phyloP scores from a whole-genome alignment of 2,113 vertebrate species.

The Catagonus wagneri region DNA sequence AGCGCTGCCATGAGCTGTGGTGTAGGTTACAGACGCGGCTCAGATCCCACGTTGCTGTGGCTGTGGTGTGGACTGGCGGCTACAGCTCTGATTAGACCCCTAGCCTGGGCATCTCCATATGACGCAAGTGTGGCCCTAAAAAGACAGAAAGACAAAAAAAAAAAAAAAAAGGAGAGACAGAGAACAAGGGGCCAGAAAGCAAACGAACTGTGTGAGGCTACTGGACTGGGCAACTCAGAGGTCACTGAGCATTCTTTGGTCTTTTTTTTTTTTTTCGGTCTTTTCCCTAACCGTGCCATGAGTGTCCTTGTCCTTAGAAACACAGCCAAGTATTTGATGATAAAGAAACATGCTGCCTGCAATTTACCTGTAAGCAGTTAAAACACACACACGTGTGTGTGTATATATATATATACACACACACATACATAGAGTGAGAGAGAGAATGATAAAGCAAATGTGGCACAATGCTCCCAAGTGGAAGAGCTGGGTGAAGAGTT shows the following conservation, averaged over 20 bases:
- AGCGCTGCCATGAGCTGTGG: too few species aligned
- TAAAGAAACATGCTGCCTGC: neutral
- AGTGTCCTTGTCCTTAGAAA: neutral
- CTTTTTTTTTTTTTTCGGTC: too few species aligned
- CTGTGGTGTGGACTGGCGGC: too few species aligned
- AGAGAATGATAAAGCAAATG: neutral
- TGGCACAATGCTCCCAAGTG: fast-evolving
- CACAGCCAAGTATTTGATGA: neutral
- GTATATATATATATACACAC: fast-evolving
- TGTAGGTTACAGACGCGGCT: too few species aligned
- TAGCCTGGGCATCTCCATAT: too few species aligned
- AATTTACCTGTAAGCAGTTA: neutral
- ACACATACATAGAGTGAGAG: neutral
- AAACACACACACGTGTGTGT: neutral
- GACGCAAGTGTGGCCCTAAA: too few species aligned
- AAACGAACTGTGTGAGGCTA: fast-evolving
- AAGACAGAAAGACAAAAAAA: too few species aligned
- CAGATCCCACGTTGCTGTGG: too few species aligned
- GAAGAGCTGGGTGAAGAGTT: fast-evolving
- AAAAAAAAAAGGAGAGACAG: too few species aligned
- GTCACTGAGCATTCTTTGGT: neutral
- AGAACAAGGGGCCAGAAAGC: neutral
- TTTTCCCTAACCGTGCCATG: neutral
- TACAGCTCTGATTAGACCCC: too few species aligned
- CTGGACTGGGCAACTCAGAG: neutral